phyloP scores from a whole-genome alignment of 2,113 vertebrate genomes.

The Strix aluco region DNA sequence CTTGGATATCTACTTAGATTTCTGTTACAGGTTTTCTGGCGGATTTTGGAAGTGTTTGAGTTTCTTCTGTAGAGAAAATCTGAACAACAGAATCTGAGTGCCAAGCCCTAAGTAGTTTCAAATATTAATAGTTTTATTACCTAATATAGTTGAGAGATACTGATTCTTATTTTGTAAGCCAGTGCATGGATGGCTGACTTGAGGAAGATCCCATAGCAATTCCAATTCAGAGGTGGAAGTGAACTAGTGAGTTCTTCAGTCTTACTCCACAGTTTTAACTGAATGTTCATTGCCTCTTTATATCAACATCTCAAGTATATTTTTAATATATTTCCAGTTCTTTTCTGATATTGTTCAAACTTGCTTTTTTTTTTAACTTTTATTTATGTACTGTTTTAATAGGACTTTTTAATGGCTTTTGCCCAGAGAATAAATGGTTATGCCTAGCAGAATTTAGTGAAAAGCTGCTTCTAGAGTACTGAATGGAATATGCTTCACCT shows the following conservation, averaged over 20 bases:
- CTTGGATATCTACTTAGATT: background rate
- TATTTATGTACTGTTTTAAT: background rate
- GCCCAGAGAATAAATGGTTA: background rate
- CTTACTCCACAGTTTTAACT: background rate
- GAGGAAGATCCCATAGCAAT: background rate
- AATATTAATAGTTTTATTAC: background rate
- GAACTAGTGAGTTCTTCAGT: background rate
- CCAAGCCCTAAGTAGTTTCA: background rate
- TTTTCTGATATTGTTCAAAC: background rate
- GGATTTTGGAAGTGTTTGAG: background rate
- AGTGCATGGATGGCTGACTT: background rate
- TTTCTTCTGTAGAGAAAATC: background rate
- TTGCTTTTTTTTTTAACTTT: background rate
- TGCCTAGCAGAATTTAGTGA: background rate
- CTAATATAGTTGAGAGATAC: background rate
- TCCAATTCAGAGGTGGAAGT: background rate
- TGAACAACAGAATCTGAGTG: background rate
- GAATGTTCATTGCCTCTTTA: background rate
- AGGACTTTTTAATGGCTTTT: background rate
- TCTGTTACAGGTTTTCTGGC: background rate
- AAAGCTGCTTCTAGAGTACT: background rate
- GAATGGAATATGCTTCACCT: background rate
- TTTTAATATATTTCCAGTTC: background rate
- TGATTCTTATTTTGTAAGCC: background rate
- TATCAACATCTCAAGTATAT: background rate